Base-by-base conservation (phyloP, 2,797 vertebrate genomes). In the Gymnothorax reevesii region DNA sequence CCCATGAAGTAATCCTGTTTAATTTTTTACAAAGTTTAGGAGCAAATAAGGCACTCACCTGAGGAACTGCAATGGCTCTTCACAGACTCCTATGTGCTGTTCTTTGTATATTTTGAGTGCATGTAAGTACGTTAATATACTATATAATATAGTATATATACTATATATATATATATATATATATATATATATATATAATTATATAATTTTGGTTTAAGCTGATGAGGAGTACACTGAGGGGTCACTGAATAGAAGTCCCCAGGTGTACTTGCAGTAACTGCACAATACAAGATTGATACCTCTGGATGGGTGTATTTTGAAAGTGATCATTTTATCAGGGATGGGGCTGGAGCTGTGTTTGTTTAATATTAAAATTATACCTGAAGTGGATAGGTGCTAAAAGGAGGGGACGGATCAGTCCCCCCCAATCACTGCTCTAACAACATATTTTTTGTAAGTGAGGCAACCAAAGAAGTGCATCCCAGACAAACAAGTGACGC, bases 401-500 rank as follows among this genome's bases (percentile, higher is more conserved):
- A 27, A 10, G 27, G 83, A 33, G 62, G 62, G 83, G 20, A 42
- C 57, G 54, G 79, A 49, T 52, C 9, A 66, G 64, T 75, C 75
- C 12, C 69, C 83, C 86, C 73, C 71, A 13, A 59, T 66, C 42
- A 20, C 59, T 84, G n/a, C 33, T 15, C 27, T 59, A 15, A 57
- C 62, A 33, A 52, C 33, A 52, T 20, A 33, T 33, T 57, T 87
- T 73, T 84, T 88, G 85, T 90, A 86, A 89, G 89, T 94, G 92
- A 95, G 92, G 94, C 90, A 95, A 87, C 25, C 33, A 0, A 73
- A 25, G 13, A 79, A 89, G 52, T 84, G 85, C 92, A 88, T 85
- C 49, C 42, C 25, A 84, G 62, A 88, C 59, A 95, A 95, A 96
- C 94, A 96, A 89, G 89, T 95, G 95, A 96, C 94, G 95, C 94